These are phyloP conservation scores for Perizoma flavofasciatum DNA, from an alignment of 2,888 invertebrate species.

Conservation along the genomic window DNA sequence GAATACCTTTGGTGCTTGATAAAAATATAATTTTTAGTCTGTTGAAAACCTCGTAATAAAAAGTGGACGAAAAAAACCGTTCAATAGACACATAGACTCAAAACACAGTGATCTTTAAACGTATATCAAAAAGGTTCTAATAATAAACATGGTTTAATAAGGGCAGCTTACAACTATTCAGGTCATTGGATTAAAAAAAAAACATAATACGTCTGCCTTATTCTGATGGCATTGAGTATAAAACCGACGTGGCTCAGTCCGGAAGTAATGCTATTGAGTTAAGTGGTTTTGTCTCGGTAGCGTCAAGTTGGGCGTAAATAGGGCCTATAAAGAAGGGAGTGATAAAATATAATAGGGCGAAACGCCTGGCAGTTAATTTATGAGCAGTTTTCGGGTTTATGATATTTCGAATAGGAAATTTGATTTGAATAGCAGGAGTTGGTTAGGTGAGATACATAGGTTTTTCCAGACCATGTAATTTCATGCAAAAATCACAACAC, in stretches of 20 bases:
- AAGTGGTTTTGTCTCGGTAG: constrained; percentile 37
- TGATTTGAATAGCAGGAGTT: too few species aligned
- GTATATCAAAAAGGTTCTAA: background rate
- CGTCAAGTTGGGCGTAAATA: constrained; percentile 40
- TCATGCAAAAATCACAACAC: too few species aligned
- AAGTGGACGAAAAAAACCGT: too few species aligned
- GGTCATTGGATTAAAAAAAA: too few species aligned
- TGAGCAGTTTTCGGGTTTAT: constrained; percentile 40
- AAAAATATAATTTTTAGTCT: too few species aligned
- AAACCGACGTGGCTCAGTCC: constrained; percentile 7
- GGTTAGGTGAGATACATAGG: background rate
- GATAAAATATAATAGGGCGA: constrained; percentile 35
- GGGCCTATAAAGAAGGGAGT: constrained; percentile 35
- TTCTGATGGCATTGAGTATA: constrained; percentile 21
- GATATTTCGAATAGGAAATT: constrained; percentile 14
- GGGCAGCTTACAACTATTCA: background rate
- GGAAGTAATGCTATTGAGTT: constrained; percentile 33
- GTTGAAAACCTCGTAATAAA: background rate
- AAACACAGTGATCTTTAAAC: constrained; percentile 7
- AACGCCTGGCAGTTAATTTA: constrained; percentile 39
- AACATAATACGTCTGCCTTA: constrained; percentile 8
- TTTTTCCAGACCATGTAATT: background rate
- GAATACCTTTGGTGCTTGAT: too few species aligned
- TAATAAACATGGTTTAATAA: background rate
- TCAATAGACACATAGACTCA: too few species aligned